Percentiles rank a stretch among this genome's conserved stretches.
Evolutionary conservation across 2,888 invertebrate species (phyloP).

Genomic region (Galeruca laticollis): DNA sequence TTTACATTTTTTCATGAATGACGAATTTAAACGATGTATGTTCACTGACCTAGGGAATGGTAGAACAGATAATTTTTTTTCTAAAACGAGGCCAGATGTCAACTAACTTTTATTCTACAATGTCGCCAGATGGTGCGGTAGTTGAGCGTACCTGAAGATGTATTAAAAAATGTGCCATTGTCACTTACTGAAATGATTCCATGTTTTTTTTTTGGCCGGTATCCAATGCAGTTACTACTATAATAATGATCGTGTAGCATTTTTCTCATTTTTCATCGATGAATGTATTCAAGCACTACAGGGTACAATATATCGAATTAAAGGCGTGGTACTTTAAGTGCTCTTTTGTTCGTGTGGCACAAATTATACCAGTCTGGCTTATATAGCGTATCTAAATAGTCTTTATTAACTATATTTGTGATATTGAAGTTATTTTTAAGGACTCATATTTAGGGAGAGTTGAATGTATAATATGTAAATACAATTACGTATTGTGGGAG

Average conservation of each 20-base stretch:
- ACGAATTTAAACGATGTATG: conserved; percentile 6
- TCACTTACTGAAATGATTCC: not conserved
- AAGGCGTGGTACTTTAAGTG: conserved; percentile 5
- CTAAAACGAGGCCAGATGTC: conserved; percentile 20
- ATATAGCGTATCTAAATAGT: not conserved
- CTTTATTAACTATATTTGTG: no score
- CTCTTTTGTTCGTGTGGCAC: not conserved
- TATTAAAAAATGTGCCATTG: no score
- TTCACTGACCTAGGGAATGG: conserved; percentile 34
- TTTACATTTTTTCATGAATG: conserved; percentile 9
- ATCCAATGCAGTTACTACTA: conserved; percentile 14
- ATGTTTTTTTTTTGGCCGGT: conserved; percentile 7
- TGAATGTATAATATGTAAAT: no score
- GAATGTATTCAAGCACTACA: not conserved
- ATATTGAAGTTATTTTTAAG: no score
- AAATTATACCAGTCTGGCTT: not conserved
- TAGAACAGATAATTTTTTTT: conserved; percentile 17
- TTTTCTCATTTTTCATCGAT: not conserved
- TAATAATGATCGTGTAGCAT: not conserved
- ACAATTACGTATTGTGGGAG: not conserved
- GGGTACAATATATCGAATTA: not conserved
- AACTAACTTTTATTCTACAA: conserved; percentile 17
- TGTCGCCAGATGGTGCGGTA: conserved; percentile 27
- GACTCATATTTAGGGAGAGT: no score
- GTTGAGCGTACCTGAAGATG: not conserved